phyloP scores from a whole-genome alignment of 2,888 invertebrate genomes.

The Drosophila buzzatii region DNA sequence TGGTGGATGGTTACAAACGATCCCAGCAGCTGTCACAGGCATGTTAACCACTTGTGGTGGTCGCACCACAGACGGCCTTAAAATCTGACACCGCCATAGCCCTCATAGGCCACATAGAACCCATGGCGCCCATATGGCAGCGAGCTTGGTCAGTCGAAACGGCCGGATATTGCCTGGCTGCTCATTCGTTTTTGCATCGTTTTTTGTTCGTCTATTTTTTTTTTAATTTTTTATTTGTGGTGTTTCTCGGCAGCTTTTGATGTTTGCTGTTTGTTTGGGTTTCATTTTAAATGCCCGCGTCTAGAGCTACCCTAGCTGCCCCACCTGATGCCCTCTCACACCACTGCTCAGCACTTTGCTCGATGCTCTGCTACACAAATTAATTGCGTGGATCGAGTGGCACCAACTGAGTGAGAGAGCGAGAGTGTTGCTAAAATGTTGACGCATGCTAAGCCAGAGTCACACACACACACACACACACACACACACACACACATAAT shows the following conservation, averaged over 20 bases:
- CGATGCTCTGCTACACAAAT: slow-evolving; percentile 72
- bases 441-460: slow-evolving; percentile 68
- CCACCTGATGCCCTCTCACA: slow-evolving; percentile 10
- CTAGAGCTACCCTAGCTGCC: slow-evolving; percentile 45
- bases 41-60: slow-evolving; percentile 39
- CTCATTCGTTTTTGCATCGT: slow-evolving; percentile 20
- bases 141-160: slow-evolving; percentile 1
- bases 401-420: slow-evolving; percentile 40
- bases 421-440: slow-evolving; percentile 76
- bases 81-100: slow-evolving; percentile 52
- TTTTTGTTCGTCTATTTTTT: slow-evolving; percentile 11
- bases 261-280: slow-evolving; percentile 77
- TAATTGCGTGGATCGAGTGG: slow-evolving; percentile 81
- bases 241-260: slow-evolving; percentile 66
- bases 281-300: slow-evolving; percentile 70
- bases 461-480: slow-evolving; percentile 15
- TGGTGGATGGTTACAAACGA: slow-evolving; percentile 35
- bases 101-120: slow-evolving; percentile 25
- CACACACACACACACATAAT: slow-evolving; percentile 29
- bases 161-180: slow-evolving; percentile 68
- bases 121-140: slow-evolving; percentile 19
- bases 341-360: slow-evolving; percentile 48
- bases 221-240: slow-evolving; percentile 7
- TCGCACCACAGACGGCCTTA: slow-evolving; percentile 44
- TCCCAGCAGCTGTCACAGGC: slow-evolving; percentile 57